Base-by-base conservation (phyloP, 1,140 invertebrate genomes). In the Metopolophium dirhodum region DNA sequence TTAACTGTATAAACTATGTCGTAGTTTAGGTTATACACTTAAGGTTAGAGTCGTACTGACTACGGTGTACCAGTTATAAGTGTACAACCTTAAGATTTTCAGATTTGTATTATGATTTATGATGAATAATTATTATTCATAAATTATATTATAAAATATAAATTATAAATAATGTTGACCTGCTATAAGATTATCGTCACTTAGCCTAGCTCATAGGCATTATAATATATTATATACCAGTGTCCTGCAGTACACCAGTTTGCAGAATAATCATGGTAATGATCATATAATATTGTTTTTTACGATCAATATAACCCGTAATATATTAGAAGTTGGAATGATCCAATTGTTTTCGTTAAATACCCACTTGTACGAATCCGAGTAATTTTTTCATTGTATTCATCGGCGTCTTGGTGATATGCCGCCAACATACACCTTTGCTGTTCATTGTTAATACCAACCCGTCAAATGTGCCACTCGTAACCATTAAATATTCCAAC, bases 361-460 rank as follows among this genome's bases (percentile, higher is more conserved):
- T 45, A 54, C 90, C 22, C 35, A 92, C 91, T 57, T 93, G 47
- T 41, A 93, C 91, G 35, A 93, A 93, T 26, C 23, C 77, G 7
- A 93, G 45, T 23, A 93, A 54, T 18, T 57, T 83, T 22, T 93
- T 93, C 35, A 83, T 41, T 18, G 20, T 54, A 37, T 51, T 93
- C 82, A 93, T 86, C 35, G 91, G 91, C 23, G 82, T 86, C 49
- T 86, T 93, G 22, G 91, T 57, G n/a, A 93, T 54, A 37, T 93
- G 91, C 30, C 91, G 47, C 91, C 82, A 93, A 37, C 30, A 45
- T 11, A 93, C 9, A 7, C 35, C 77, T 93, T 57, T 86, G 37
- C n/a, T 45, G 49, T 93, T 85, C 91, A 93, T 85, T 35, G 35
- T 30, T 6, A 93, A 14, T 37, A 93, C 26, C 23, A 93, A 4